These are phyloP conservation scores for Caprella mutica DNA, from an alignment of 2,888 invertebrate species.

Conservation along the genomic window DNA sequence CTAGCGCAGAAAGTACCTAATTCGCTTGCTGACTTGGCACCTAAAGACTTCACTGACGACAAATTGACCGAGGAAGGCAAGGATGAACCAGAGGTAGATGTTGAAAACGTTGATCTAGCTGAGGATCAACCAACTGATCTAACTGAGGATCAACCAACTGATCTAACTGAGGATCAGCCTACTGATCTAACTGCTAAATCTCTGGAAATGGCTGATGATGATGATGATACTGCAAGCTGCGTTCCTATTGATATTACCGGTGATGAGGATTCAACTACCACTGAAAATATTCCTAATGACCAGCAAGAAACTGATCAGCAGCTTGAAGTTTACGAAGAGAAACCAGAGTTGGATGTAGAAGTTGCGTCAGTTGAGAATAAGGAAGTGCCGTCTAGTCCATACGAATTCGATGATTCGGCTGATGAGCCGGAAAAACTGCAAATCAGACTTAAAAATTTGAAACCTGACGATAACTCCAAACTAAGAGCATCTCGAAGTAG, in stretches of 20 bases:
- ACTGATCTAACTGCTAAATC: background rate
- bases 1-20: background rate
- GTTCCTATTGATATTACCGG: too few species aligned
- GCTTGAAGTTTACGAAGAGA: too few species aligned
- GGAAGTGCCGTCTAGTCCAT: too few species aligned
- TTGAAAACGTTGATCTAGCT: conserved; percentile 2
- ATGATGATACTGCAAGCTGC: too few species aligned
- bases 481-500: background rate
- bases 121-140: background rate
- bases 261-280: background rate
- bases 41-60: background rate
- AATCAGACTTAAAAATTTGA: too few species aligned
- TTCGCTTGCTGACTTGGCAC: background rate
- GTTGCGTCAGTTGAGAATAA: too few species aligned
- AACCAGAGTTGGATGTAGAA: too few species aligned
- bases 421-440: too few species aligned
- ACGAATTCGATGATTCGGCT: too few species aligned
- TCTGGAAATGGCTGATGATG: background rate
- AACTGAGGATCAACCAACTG: background rate
- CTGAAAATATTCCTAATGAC: background rate
- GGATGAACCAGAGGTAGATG: background rate
- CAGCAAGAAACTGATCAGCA: too few species aligned
- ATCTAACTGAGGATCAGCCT: background rate
- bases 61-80: background rate
- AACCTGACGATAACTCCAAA: too few species aligned